Conservation (phyloP, 2,113 vertebrate genomes). For the Tauraco erythrolophus region DNA sequence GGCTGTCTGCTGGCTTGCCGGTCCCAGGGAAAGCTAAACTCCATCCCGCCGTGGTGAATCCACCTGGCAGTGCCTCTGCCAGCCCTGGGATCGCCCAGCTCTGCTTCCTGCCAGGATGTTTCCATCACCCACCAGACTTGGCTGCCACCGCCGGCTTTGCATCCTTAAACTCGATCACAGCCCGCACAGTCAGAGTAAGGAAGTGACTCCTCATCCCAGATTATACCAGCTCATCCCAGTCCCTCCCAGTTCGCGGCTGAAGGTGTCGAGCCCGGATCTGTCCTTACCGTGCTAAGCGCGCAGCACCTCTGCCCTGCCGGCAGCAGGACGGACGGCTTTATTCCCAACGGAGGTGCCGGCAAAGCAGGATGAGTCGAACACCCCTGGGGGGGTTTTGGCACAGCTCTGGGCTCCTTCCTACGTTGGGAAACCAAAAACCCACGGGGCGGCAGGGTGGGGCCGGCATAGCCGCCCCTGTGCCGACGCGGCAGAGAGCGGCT, state of each 20-base stretch:
- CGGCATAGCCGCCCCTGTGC: neutral
- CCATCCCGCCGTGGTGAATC: rapidly evolving
- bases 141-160: rapidly evolving
- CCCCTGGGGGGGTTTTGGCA: conserved; percentile 38
- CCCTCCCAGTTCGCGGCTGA: rapidly evolving
- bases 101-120: rapidly evolving
- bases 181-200: neutral
- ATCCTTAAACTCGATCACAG: neutral
- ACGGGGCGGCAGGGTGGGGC: neutral
- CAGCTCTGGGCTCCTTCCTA: neutral
- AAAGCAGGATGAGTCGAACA: conserved; percentile 64
- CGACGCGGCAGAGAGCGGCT: rapidly evolving
- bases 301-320: neutral
- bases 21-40: neutral
- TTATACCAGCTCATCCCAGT: neutral
- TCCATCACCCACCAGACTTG: neutral
- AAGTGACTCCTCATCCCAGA: neutral
- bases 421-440: conserved; percentile 53
- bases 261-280: rapidly evolving
- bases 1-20: neutral
- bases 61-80: rapidly evolving
- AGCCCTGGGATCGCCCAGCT: neutral
- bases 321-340: neutral
- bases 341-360: neutral
- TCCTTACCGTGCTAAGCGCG: neutral